These are phyloP conservation scores for Perizoma affinitatum DNA, from an alignment of 2,888 invertebrate species.

Conservation along the genomic window DNA sequence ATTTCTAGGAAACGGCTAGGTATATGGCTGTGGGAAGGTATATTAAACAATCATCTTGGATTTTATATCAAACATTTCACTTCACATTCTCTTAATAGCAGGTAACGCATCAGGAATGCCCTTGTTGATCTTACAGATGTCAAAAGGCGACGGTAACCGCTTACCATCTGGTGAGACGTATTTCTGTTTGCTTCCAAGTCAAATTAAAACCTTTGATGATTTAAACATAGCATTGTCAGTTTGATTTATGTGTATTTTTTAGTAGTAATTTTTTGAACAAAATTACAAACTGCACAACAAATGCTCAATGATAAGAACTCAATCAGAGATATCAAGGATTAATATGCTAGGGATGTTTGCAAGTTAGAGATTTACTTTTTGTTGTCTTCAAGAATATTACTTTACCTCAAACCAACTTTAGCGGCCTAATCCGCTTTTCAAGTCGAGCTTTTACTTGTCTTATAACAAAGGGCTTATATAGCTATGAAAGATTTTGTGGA, in stretches of 20 bases:
- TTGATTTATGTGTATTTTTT: too few species aligned
- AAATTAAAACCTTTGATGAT: too few species aligned
- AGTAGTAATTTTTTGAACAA: too few species aligned
- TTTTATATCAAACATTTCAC: conserved; percentile 1
- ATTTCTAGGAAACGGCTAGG: conserved; percentile 11
- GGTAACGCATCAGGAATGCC: too few species aligned
- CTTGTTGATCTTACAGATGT: too few species aligned
- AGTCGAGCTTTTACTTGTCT: conserved; percentile 76
- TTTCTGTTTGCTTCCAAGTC: too few species aligned
- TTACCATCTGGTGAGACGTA: too few species aligned
- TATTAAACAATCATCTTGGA: too few species aligned
- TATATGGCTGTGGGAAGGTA: conserved; percentile 5
- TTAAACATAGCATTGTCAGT: too few species aligned
- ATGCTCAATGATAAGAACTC: conserved; percentile 9
- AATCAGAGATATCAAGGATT: conserved; percentile 58
- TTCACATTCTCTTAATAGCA: too few species aligned
- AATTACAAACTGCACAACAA: too few species aligned
- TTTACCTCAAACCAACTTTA: conserved; percentile 78
- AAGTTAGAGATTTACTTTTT: conserved; percentile 61
- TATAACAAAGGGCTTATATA: conserved; percentile 73
- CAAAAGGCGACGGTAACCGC: too few species aligned
- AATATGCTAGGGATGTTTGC: conserved; percentile 61
- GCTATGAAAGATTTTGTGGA: conserved; percentile 64
- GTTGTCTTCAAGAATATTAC: conserved; percentile 73
- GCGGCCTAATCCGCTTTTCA: conserved; percentile 78